Evolutionary conservation across 2,888 invertebrate genomes (phyloP).

Genomic region (Notodonta dromedarius): DNA sequence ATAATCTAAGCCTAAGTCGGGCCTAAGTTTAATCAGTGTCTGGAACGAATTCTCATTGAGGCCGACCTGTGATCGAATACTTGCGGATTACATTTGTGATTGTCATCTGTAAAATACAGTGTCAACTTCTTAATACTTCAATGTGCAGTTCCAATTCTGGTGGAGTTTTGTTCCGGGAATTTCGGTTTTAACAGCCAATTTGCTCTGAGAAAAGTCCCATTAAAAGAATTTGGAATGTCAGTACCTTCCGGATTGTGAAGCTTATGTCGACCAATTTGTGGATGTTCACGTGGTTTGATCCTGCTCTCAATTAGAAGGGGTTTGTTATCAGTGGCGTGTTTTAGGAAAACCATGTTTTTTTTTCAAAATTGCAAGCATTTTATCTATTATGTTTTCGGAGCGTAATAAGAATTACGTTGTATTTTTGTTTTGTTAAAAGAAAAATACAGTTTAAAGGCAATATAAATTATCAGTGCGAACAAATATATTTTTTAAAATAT

Average conservation of each 20-base stretch:
- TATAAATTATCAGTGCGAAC: too few relatives aligned
- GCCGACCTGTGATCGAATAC: too few relatives aligned
- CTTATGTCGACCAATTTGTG: constrained; percentile 36
- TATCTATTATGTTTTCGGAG: background rate
- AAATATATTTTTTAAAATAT: too few relatives aligned
- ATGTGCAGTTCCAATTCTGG: constrained; percentile 23
- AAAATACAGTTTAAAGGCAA: too few relatives aligned
- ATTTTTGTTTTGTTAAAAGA: background rate
- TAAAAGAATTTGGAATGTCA: constrained; percentile 39
- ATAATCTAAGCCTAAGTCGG: too few relatives aligned
- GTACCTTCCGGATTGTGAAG: constrained; percentile 32
- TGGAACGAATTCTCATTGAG: too few relatives aligned
- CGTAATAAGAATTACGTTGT: too few relatives aligned
- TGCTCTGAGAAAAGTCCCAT: constrained; percentile 32
- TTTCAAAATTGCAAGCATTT: background rate
- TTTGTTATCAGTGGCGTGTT: background rate
- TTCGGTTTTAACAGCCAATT: constrained; percentile 42
- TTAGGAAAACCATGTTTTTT: background rate
- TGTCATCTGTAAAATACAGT: constrained; percentile 7
- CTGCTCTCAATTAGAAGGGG: constrained; percentile 19
- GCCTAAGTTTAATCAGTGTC: too few relatives aligned
- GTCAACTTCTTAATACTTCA: constrained; percentile 60
- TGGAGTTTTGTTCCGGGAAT: constrained; percentile 28
- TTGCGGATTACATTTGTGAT: too few relatives aligned
- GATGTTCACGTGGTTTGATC: constrained; percentile 27